These are phyloP conservation scores for Brevimyrus niger DNA, from an alignment of 2,113 vertebrate species.

Conservation along the genomic window DNA sequence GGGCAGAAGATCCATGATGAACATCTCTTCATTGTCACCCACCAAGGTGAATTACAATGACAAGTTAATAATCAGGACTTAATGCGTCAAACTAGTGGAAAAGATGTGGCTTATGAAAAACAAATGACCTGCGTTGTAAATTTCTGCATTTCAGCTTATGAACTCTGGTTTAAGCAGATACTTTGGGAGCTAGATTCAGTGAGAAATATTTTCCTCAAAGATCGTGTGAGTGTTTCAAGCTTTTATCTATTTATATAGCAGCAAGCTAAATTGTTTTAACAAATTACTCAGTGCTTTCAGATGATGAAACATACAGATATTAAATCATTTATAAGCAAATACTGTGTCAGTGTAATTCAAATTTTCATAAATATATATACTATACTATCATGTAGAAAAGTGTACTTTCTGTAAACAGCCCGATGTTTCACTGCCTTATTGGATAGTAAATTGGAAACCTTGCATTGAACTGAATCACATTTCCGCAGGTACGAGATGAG, in stretches of 20 bases:
- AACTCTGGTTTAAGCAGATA: conserved; percentile 98
- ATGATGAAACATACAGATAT: not conserved
- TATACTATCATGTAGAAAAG: not conserved
- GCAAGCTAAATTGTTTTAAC: not conserved
- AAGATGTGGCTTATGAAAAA: not conserved
- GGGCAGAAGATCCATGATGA: conserved; percentile 92
- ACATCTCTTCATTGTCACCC: conserved; percentile 93
- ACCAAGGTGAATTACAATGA: conserved; percentile 72
- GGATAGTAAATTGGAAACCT: not conserved
- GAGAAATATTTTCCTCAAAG: conserved; percentile 81
- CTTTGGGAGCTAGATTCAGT: conserved; percentile 93
- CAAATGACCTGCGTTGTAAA: not conserved
- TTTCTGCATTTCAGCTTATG: conserved; percentile 67
- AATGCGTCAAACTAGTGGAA: not conserved
- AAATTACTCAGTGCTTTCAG: not conserved
- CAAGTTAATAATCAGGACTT: too few relatives aligned
- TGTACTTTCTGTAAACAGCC: not conserved
- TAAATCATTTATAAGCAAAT: not conserved
- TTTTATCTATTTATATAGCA: not conserved
- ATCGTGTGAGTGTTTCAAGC: conserved; percentile 69
- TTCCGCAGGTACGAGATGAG: conserved; percentile 77
- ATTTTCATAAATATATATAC: not conserved
- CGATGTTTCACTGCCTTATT: not conserved
- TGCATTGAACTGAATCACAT: not conserved
- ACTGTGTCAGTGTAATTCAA: not conserved